Evolutionary conservation across 1,140 invertebrate genomes (phyloP).

Genomic region (Ectropis grisescens): DNA sequence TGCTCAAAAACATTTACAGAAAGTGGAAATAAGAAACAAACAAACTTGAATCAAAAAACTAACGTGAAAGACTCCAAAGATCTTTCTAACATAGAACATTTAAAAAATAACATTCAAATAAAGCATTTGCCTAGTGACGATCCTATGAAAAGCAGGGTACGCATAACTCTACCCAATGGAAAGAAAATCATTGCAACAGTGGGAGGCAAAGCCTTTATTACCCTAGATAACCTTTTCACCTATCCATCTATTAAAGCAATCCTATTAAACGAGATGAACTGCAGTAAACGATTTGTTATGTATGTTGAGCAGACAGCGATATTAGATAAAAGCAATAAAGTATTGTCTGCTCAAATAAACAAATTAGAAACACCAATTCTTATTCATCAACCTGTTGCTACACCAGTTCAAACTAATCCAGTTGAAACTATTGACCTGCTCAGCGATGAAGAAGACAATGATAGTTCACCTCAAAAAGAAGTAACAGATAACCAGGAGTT

Average conservation of each 20-base stretch:
- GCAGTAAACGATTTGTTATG: conserved; percentile 23
- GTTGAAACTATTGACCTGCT: conserved; percentile 45
- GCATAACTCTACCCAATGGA: conserved; percentile 39
- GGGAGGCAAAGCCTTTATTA: conserved; percentile 27
- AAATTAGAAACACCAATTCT: conserved; percentile 1
- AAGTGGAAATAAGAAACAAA: too few relatives aligned
- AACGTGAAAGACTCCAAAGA: too few relatives aligned
- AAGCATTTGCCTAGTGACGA: too few relatives aligned
- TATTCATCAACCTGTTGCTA: not conserved
- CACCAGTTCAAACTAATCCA: conserved; percentile 6
- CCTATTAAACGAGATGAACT: conserved; percentile 22
- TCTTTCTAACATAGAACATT: too few relatives aligned
- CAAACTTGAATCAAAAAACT: too few relatives aligned
- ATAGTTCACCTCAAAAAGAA: conserved; percentile 4
- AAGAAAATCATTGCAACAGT: conserved; percentile 41
- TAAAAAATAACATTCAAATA: too few relatives aligned
- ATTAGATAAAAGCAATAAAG: conserved; percentile 5
- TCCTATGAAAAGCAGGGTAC: too few relatives aligned
- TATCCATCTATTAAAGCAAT: conserved; percentile 28
- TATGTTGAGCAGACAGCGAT: conserved; percentile 2
- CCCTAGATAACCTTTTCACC: conserved; percentile 33
- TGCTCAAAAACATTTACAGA: too few relatives aligned
- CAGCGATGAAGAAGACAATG: conserved; percentile 47
- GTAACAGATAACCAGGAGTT: too few relatives aligned
- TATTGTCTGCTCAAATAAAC: conserved; percentile 10